Percentiles rank a stretch among this genome's conserved stretches.
These are phyloP conservation scores for Centrocercus urophasianus DNA, from an alignment of 2,113 vertebrate species.

Conservation along the genomic window DNA sequence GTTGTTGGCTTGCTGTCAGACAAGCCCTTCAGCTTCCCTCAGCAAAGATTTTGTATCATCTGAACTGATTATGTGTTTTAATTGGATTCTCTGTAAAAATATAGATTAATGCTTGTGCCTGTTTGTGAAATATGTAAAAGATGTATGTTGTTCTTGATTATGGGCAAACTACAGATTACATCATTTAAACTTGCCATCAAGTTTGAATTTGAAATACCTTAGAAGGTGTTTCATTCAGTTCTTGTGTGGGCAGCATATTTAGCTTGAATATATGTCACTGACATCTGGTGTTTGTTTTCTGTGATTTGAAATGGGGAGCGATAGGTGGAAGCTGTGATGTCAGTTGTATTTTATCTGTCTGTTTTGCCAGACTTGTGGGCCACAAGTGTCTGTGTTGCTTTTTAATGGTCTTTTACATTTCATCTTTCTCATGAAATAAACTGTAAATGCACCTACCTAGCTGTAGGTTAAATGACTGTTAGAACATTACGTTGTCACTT, in stretches of 20 bases:
- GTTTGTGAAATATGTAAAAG: not conserved
- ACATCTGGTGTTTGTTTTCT: not conserved
- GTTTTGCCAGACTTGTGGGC: not conserved
- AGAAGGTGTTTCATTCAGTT: not conserved
- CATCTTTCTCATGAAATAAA: not conserved
- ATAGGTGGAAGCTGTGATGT: not conserved
- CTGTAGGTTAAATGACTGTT: not conserved
- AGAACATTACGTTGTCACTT: accelerated
- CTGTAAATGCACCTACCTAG: not conserved
- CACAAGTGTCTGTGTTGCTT: not conserved
- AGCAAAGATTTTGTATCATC: not conserved
- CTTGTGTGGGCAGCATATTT: not conserved
- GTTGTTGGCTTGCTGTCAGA: not conserved
- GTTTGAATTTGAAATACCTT: not conserved
- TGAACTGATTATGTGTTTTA: not conserved
- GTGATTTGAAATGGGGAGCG: not conserved
- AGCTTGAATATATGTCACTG: not conserved
- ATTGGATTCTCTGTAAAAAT: not conserved
- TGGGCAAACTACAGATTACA: not conserved
- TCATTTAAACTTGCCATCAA: not conserved
- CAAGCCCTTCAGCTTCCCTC: not conserved
- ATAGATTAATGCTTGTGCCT: not conserved
- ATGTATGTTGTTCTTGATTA: not conserved
- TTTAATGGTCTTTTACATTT: not conserved
- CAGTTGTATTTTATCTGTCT: not conserved